These are phyloP conservation scores for Drosophila melanosoma DNA, from an alignment of 2,888 invertebrate species.

Conservation along the genomic window DNA sequence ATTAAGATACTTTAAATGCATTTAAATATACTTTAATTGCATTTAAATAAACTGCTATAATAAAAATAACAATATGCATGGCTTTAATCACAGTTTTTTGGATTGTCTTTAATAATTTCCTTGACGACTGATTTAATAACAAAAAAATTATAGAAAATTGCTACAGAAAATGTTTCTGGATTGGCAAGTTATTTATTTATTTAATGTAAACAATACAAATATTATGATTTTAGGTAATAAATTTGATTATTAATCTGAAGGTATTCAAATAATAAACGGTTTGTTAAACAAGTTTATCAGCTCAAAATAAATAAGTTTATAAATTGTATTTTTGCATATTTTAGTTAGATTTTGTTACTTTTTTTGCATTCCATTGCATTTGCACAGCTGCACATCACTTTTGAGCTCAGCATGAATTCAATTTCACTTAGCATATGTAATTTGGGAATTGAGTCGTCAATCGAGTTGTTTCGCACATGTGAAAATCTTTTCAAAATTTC, in stretches of 20 bases:
- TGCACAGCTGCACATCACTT: slow-evolving; percentile 8
- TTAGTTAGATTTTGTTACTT: background rate
- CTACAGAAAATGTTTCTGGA: background rate
- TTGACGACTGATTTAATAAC: background rate
- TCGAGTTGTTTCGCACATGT: slow-evolving; percentile 40
- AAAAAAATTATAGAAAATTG: background rate
- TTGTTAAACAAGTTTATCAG: background rate
- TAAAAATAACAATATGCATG: slow-evolving; percentile 1
- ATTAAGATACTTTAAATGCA: background rate
- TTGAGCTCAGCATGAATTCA: slow-evolving; percentile 26
- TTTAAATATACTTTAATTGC: background rate
- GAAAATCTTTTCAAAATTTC: slow-evolving; percentile 43
- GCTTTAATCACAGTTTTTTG: background rate
- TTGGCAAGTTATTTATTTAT: background rate
- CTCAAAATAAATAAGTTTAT: background rate
- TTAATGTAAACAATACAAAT: background rate
- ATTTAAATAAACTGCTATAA: background rate
- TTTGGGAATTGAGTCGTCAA: slow-evolving; percentile 33
- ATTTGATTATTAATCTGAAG: background rate
- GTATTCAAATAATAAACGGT: background rate
- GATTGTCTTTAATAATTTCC: background rate
- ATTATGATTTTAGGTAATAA: background rate
- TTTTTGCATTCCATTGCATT: background rate
- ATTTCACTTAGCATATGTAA: slow-evolving; percentile 8
- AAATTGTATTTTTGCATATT: background rate